phyloP scores from a whole-genome alignment of 1,140 invertebrate species.

The Lasioglossum albipes region DNA sequence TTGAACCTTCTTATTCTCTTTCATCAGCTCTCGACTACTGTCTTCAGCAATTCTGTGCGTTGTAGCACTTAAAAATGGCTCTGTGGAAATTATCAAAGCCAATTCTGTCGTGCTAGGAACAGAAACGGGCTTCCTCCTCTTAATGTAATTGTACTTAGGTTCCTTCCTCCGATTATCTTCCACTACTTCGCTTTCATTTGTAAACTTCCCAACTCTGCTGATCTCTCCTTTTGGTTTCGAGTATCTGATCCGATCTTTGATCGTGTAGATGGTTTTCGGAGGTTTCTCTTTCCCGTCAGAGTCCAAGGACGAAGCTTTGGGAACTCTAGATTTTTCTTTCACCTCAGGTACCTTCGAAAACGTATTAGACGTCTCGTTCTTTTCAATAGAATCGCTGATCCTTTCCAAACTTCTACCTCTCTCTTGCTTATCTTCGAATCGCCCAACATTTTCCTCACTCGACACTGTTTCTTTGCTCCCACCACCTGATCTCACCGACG shows the following conservation, averaged over 20 bases:
- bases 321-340: neutral
- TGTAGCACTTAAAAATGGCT: neutral
- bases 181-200: constrained; percentile 5
- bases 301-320: neutral
- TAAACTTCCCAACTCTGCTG: constrained; percentile 61
- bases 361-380: neutral
- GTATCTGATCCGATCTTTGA: constrained; percentile 60
- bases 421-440: neutral
- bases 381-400: neutral
- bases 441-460: neutral
- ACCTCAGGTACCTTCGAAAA: neutral
- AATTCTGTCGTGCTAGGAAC: neutral
- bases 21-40: neutral
- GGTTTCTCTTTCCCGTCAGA: constrained; percentile 8
- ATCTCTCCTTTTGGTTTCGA: constrained; percentile 50
- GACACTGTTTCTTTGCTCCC: neutral
- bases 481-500: neutral
- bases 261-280: constrained; percentile 58
- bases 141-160: constrained; percentile 62
- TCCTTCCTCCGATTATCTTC: constrained; percentile 64
- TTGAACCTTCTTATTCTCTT: neutral
- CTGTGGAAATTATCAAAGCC: neutral
- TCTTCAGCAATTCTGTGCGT: neutral
- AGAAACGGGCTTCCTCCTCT: constrained; percentile 1
- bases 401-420: neutral